These are phyloP conservation scores for Sycophaga agraensis DNA, from an alignment of 1,140 invertebrate genomes.

Conservation along the genomic window DNA sequence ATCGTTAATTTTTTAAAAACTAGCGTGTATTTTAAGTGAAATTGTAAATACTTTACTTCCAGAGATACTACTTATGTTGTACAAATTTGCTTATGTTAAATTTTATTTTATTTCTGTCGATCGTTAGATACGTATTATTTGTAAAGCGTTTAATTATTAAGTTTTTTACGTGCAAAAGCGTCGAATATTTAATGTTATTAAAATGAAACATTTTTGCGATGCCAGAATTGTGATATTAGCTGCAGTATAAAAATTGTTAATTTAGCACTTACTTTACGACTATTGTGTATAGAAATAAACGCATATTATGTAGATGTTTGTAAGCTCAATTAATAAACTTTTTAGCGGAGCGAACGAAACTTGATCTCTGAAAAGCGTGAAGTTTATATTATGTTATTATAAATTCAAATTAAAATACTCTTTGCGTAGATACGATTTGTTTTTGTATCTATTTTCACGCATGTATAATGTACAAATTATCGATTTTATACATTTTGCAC, in stretches of 20 bases:
- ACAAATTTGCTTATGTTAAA: conserved; percentile 17
- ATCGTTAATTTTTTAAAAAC: background rate
- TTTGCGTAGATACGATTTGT: background rate
- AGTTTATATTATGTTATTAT: conserved; percentile 48
- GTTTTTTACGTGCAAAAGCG: conserved; percentile 9
- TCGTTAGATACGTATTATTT: conserved; percentile 21
- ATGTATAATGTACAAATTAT: conserved; percentile 43
- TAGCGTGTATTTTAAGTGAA: background rate
- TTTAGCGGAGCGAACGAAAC: conserved; percentile 31
- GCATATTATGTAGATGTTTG: background rate
- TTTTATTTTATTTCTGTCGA: conserved; percentile 27
- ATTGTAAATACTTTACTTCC: conserved; percentile 11
- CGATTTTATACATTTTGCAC: conserved; percentile 47
- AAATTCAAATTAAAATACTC: conserved; percentile 14
- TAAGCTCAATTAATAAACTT: background rate
- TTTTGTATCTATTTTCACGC: conserved; percentile 32
- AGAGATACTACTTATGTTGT: conserved; percentile 16
- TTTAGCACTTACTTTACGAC: conserved; percentile 5
- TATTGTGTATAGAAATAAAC: conserved; percentile 21
- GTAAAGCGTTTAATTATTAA: conserved; percentile 25
- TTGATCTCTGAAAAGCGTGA: conserved; percentile 51
- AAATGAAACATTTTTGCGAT: conserved; percentile 25
- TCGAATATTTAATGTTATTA: conserved; percentile 25
- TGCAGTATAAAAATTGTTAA: conserved; percentile 38
- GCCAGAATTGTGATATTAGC: conserved; percentile 55